These are phyloP conservation scores for Sycophila sp. DNA, from an alignment of 1,140 invertebrate genomes.

Conservation along the genomic window DNA sequence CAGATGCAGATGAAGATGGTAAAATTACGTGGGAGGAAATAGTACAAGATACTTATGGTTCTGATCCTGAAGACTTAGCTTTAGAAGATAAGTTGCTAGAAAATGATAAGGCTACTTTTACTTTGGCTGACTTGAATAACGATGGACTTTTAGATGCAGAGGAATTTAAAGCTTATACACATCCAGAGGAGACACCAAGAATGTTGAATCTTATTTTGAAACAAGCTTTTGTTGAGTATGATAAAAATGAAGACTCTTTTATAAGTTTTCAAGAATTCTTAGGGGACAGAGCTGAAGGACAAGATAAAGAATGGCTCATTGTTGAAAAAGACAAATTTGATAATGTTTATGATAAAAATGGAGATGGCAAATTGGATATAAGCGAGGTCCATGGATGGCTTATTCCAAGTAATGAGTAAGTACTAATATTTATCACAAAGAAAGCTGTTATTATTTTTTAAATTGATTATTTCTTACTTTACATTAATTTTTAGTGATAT, in stretches of 20 bases:
- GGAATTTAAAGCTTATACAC: conserved; percentile 91
- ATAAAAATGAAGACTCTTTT: conserved; percentile 83
- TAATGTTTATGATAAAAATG: conserved; percentile 85
- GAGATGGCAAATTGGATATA: conserved; percentile 83
- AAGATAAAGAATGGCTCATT: conserved; percentile 84
- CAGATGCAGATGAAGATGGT: conserved; percentile 86
- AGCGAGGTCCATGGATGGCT: conserved; percentile 90
- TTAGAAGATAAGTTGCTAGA: conserved; percentile 69
- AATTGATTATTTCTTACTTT: conserved; percentile 20
- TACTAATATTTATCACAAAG: conserved; percentile 41
- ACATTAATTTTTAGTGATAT: conserved; percentile 73
- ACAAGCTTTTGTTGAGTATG: conserved; percentile 87
- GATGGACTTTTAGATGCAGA: conserved; percentile 80
- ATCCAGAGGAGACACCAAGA: conserved; percentile 91
- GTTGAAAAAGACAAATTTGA: conserved; percentile 92
- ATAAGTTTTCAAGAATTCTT: conserved; percentile 87
- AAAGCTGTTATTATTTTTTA: background rate
- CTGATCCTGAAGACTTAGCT: conserved; percentile 69
- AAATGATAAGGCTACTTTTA: conserved; percentile 89
- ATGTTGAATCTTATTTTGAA: conserved; percentile 88
- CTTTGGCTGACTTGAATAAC: conserved; percentile 85
- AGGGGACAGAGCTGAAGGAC: conserved; percentile 76
- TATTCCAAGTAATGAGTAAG: conserved; percentile 90
- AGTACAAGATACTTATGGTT: conserved; percentile 81
- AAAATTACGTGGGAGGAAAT: conserved; percentile 90